Base-by-base conservation (phyloP, 2,113 vertebrate species). In the Chionis minor region DNA sequence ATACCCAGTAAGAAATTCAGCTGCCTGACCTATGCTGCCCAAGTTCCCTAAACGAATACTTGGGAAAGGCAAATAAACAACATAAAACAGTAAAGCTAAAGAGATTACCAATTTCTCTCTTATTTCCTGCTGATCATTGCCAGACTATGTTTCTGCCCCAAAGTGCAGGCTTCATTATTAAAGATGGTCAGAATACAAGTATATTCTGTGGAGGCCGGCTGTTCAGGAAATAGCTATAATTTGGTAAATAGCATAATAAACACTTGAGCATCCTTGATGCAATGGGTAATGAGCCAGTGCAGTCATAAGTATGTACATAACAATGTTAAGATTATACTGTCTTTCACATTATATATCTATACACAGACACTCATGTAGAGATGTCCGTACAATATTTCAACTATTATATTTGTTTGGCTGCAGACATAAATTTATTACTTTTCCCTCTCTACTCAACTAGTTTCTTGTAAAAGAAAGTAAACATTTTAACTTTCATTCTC, bases 211-310 rank as follows among this genome's bases (percentile, higher is more conserved):
- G 96, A 97, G 96, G 96, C 94, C 55, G 96, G 90, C 96, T 97
- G 96, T 96, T 98, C 94, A 96, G 97, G 96, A 98, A 98, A 98
- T 98, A 98, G 97, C 96, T 97, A 94, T 98, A 97, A 98, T 98
- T 98, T 98, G 96, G 97, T 91, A 98, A 98, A 98, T 92, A 96
- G 92, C 84, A 95, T 97, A 97, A 98, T 96, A 98, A 97, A 98
- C 96, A 97, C 95, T 98, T 98, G 92, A 98, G 95, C 97, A 96
- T 97, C 97, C 97, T 97, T 95, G 96, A 98, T 97, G 97, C 88
- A 95, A 91, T 47, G 96, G 96, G 97, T 97, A 98, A 98, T 98
- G 97, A 98, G 94, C 94, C 97, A 97, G 93, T 69, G 86, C 66
- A 96, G 88, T 69, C 81, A 12, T 96, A 95, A 97, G 85, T 84